phyloP scores from a whole-genome alignment of 1,140 invertebrate genomes.

The Alviniconcha marisindica region DNA sequence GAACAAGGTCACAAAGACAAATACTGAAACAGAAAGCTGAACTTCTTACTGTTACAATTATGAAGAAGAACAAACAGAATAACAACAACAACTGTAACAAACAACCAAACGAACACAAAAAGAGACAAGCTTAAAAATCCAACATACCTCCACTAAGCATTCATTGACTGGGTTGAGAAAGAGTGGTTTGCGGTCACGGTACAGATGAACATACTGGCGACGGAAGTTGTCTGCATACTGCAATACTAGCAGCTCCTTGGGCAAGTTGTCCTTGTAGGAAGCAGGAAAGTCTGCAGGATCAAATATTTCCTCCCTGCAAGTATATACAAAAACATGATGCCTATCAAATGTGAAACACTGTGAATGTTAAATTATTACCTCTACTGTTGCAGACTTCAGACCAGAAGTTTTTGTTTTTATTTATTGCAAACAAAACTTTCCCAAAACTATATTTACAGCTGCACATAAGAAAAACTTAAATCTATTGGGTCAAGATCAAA shows the following conservation, averaged over 20 bases:
- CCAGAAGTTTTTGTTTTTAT: no score
- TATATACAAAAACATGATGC: not conserved
- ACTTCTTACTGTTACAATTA: no score
- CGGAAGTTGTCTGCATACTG: slow-evolving; percentile 84
- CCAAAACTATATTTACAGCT: no score
- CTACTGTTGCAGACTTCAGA: not conserved
- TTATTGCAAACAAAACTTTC: no score
- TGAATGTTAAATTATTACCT: not conserved
- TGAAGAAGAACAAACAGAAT: no score
- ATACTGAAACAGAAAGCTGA: no score
- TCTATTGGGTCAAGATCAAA: no score
- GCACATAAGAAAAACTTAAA: no score
- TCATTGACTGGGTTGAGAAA: slow-evolving; percentile 89
- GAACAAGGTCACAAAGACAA: no score
- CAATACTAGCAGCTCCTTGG: slow-evolving; percentile 86
- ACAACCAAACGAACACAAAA: not conserved
- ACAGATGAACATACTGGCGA: slow-evolving; percentile 84
- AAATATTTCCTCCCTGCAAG: slow-evolving; percentile 64
- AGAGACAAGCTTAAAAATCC: not conserved
- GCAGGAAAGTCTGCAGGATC: slow-evolving; percentile 79
- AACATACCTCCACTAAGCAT: slow-evolving; percentile 79
- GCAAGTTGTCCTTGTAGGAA: slow-evolving; percentile 84
- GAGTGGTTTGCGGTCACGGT: slow-evolving; percentile 83
- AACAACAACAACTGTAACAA: not conserved
- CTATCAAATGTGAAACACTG: not conserved